Evolutionary conservation across 2,113 vertebrate species (phyloP).

Genomic region (Grantiella picta): DNA sequence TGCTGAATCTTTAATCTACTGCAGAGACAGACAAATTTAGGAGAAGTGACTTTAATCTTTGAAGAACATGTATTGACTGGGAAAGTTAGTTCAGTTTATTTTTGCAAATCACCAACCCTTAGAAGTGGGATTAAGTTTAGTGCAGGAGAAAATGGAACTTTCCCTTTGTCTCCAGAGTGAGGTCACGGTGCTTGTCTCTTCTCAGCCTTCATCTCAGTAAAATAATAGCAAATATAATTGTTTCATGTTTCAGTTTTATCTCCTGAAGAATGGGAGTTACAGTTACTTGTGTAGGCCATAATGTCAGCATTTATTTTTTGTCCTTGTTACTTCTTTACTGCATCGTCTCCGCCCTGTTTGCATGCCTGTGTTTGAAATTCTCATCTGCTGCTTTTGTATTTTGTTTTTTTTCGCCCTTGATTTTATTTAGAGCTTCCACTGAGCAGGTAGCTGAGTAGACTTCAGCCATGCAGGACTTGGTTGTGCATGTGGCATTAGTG

Average conservation of each 20-base stretch:
- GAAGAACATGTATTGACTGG: neutral
- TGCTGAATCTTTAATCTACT: neutral
- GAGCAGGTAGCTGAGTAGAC: neutral
- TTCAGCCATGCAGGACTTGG: neutral
- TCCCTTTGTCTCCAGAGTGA: neutral
- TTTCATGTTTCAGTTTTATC: neutral
- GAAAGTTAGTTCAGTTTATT: constrained; percentile 14
- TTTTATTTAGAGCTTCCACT: neutral
- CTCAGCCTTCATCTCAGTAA: neutral
- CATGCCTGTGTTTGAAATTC: neutral
- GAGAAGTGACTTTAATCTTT: neutral
- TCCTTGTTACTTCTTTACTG: neutral
- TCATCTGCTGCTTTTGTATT: neutral
- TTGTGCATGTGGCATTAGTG: neutral
- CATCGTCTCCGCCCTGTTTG: accelerated
- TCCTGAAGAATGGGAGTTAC: neutral
- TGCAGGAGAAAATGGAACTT: neutral
- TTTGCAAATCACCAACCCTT: neutral
- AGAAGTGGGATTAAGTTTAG: constrained; percentile 17
- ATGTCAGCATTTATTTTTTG: neutral
- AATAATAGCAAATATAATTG: neutral
- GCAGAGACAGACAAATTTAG: neutral
- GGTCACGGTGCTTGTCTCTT: neutral
- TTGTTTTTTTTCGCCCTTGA: accelerated
- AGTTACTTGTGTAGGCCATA: neutral